Base-by-base conservation (phyloP, 2,888 invertebrate species). In the Panopea generosa region DNA sequence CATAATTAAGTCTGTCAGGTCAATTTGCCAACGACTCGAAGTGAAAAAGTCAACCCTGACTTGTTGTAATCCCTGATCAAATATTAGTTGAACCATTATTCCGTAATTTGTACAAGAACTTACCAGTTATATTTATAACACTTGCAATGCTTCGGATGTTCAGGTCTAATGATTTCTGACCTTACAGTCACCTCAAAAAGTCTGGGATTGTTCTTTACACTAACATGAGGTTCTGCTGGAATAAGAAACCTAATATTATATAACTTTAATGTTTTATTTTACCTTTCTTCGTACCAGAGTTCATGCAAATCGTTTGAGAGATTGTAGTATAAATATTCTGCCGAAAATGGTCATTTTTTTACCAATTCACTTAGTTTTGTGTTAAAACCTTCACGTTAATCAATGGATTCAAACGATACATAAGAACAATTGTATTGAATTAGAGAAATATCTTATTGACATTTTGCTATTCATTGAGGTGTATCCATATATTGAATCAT, bases 1-100 rank as follows among this genome's bases (percentile, higher is more conserved):
- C 33, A 33, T 33, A 7, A 33, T 4, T 33, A 4, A 33, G 33
- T 33, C 33, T 33, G 11, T 22, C 33, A 52, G 62, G 52, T 62
- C 62, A 62, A 62, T 20, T 62, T 62, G 27, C 20, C n/a, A 33
- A 38, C 52, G 38, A 49, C 62, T 52, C 18, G 50, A 67, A 78
- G 78, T 78, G 71, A 74, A 78, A 63, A 78, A 78, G 78, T 78
- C 78, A 78, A 56, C 33, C 20, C 22, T 27, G 70, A 78, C 67
- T 27, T 74, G 78, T 78, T 49, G 70, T 71, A 78, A 78, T 78
- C 78, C 63, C 9, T 38, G 67, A 53, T 68, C 68, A 74, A 78
- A 74, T 74, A 74, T 78, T 74, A 47, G 62, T 70, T 55, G 63
- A 63, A 16, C 61, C 33, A 38, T 57, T 40, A 14, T 45, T 18